phyloP scores from a whole-genome alignment of 2,113 vertebrate species.

The Elephas maximus region DNA sequence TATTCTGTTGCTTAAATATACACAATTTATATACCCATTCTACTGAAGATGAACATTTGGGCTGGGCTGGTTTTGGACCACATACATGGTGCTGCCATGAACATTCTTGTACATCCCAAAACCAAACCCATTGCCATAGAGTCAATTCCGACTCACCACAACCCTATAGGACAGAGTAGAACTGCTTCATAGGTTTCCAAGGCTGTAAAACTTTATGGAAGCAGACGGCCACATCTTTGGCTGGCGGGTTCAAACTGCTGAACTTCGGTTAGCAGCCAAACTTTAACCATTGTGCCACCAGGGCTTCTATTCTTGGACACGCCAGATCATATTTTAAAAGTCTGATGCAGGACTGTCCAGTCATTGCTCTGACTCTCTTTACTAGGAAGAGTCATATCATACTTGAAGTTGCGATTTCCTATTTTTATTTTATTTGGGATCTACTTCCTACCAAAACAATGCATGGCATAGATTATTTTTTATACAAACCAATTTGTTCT shows the following conservation, averaged over 20 bases:
- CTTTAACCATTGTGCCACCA: not conserved
- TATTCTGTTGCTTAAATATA: not conserved
- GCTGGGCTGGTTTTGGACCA: not conserved
- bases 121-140: too few relatives aligned
- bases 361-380: not conserved
- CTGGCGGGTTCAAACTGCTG: not conserved
- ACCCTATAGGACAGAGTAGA: too few relatives aligned
- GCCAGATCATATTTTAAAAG: not conserved
- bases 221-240: not conserved
- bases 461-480: not conserved
- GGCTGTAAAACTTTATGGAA: not conserved
- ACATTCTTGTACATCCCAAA: too few relatives aligned
- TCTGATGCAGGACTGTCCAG: not conserved
- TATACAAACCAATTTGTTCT: not conserved
- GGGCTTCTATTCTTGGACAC: not conserved
- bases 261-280: not conserved
- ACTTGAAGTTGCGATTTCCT: not conserved
- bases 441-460: not conserved
- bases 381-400: not conserved
- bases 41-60: not conserved
- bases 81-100: not conserved
- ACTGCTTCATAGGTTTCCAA: not conserved
- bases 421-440: constrained; percentile 12
- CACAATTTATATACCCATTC: not conserved
- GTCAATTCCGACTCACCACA: too few relatives aligned